phyloP scores from a whole-genome alignment of 2,888 invertebrate species.

The Seira musarum region DNA sequence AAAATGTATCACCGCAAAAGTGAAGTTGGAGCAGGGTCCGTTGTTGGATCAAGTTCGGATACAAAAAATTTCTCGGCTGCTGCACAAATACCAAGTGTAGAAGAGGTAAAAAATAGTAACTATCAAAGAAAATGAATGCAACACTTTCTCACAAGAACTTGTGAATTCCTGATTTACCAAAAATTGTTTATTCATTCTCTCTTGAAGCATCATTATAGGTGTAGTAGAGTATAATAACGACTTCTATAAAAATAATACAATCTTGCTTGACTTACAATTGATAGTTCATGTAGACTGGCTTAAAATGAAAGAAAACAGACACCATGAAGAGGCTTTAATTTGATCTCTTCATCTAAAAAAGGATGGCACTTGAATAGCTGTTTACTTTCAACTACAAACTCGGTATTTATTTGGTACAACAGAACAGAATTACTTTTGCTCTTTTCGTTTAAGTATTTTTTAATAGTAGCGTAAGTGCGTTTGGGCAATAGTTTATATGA shows the following conservation, averaged over 20 bases:
- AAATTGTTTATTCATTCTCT: background rate
- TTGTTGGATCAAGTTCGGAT: background rate
- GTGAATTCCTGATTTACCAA: background rate
- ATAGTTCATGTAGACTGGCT: too few relatives aligned
- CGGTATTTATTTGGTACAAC: too few relatives aligned
- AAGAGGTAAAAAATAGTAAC: slow-evolving; percentile 25
- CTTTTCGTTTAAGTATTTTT: background rate
- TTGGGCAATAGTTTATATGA: background rate
- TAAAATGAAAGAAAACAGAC: too few relatives aligned
- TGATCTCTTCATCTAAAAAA: too few relatives aligned
- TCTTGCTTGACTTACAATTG: background rate
- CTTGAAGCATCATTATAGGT: background rate
- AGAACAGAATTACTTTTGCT: too few relatives aligned
- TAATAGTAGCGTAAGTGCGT: background rate
- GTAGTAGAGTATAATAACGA: background rate
- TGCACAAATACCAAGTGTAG: slow-evolving; percentile 44
- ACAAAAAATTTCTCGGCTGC: slow-evolving; percentile 13
- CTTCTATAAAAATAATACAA: background rate
- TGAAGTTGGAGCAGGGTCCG: slow-evolving; percentile 3
- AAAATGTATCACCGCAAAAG: background rate
- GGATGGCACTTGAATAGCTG: too few relatives aligned
- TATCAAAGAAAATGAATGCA: too few relatives aligned
- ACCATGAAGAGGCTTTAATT: too few relatives aligned
- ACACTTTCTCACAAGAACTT: background rate
- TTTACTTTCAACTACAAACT: too few relatives aligned